Percentiles rank a stretch among this genome's conserved stretches.
Conservation (phyloP, 2,888 invertebrate genomes). For the Dryobota labecula region DNA sequence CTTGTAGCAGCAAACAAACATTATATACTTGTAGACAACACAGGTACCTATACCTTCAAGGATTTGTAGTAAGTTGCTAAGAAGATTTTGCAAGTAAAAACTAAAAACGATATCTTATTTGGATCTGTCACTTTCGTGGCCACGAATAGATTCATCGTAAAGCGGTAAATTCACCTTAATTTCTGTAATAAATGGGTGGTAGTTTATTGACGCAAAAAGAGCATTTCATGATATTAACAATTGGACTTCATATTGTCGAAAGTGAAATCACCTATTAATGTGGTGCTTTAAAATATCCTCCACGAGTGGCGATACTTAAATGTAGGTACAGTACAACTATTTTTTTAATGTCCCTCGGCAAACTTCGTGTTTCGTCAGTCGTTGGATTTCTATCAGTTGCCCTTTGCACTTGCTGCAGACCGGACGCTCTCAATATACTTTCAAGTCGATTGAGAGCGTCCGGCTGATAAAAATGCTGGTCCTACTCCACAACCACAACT, state of each 20-base stretch:
- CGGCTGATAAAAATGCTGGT: no score
- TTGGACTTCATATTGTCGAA: neutral
- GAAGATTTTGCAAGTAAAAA: neutral
- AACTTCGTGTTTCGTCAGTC: no score
- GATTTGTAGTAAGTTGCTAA: neutral
- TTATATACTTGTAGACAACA: constrained; percentile 18
- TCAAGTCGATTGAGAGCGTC: no score
- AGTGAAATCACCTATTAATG: neutral
- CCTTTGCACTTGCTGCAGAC: no score
- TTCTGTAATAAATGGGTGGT: neutral
- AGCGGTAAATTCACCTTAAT: neutral
- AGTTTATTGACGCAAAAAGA: neutral
- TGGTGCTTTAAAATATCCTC: neutral
- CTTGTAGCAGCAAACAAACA: constrained; percentile 52
- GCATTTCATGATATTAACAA: neutral
- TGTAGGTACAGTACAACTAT: no score
- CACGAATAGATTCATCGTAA: neutral
- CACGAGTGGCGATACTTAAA: no score
- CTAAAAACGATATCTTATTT: neutral
- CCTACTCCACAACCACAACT: no score
- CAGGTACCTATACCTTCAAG: neutral
- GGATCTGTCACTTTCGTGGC: neutral
- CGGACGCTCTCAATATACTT: no score
- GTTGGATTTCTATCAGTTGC: no score
- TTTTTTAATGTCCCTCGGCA: no score